Evolutionary conservation across 2,797 vertebrate genomes (phyloP).

Genomic region (Enteromius trimaculatus): DNA sequence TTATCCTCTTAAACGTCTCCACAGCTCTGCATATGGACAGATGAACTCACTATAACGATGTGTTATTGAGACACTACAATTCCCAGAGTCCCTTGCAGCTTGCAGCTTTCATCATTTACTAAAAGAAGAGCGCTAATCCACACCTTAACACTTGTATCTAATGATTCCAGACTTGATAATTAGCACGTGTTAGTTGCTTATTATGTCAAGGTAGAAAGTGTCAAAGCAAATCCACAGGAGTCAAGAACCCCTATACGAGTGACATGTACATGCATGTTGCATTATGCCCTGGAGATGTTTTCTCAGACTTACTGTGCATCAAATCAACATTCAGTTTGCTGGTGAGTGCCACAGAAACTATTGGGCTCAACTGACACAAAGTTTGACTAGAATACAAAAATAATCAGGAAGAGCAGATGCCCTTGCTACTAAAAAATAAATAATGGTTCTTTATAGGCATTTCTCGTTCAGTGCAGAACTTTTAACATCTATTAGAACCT

Average conservation of each 20-base stretch:
- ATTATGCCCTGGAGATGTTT: slow-evolving; percentile 5
- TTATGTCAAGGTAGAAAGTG: background rate
- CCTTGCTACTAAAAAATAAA: background rate
- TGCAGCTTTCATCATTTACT: background rate
- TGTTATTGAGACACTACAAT: slow-evolving; percentile 22
- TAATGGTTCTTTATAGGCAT: background rate
- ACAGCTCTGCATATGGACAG: slow-evolving; percentile 9
- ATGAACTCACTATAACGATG: background rate
- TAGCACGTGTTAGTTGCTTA: background rate
- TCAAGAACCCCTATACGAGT: background rate
- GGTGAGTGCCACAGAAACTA: background rate
- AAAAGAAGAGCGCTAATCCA: background rate
- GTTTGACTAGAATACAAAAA: background rate
- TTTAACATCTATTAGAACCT: background rate
- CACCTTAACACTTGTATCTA: background rate
- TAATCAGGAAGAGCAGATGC: background rate
- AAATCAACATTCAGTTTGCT: background rate
- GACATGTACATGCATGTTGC: background rate
- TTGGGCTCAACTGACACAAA: too few relatives aligned
- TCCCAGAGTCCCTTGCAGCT: slow-evolving; percentile 29
- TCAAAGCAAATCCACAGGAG: background rate
- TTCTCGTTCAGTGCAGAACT: background rate
- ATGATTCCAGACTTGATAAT: background rate
- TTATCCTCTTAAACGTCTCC: slow-evolving; percentile 25
- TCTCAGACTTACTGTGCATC: background rate